phyloP scores from a whole-genome alignment of 2,113 vertebrate species.

The Crotalus helleri region DNA sequence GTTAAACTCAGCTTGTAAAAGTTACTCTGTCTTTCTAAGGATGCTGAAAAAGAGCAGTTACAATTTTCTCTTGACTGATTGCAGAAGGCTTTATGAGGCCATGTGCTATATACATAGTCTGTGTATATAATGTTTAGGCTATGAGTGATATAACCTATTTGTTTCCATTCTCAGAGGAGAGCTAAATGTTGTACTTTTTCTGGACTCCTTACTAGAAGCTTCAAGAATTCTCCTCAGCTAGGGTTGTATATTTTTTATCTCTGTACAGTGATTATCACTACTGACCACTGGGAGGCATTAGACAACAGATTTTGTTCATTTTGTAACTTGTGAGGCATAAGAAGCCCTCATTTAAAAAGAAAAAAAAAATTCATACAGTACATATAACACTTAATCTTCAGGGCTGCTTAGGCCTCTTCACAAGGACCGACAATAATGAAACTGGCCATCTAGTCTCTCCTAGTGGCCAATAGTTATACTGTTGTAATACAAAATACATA shows the following conservation, averaged over 20 bases:
- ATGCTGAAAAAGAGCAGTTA: neutral
- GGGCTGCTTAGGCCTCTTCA: neutral
- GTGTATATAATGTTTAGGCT: neutral
- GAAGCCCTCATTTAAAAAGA: neutral
- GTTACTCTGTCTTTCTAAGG: neutral
- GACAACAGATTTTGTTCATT: neutral
- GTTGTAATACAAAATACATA: neutral
- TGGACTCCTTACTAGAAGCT: neutral
- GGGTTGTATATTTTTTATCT: neutral
- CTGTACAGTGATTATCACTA: neutral
- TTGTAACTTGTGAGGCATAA: neutral
- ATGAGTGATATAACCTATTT: neutral
- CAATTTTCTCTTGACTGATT: neutral
- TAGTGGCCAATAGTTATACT: neutral
- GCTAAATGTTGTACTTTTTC: neutral
- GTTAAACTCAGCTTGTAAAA: neutral
- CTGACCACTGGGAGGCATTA: neutral
- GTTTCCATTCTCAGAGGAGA: neutral
- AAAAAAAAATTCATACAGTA: neutral
- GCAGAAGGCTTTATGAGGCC: neutral
- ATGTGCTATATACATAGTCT: neutral
- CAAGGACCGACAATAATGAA: neutral
- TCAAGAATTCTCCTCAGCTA: neutral
- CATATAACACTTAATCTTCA: neutral
- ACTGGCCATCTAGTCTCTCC: neutral